phyloP scores from a whole-genome alignment of 2,797 vertebrate species.

The Synanceia verrucosa region DNA sequence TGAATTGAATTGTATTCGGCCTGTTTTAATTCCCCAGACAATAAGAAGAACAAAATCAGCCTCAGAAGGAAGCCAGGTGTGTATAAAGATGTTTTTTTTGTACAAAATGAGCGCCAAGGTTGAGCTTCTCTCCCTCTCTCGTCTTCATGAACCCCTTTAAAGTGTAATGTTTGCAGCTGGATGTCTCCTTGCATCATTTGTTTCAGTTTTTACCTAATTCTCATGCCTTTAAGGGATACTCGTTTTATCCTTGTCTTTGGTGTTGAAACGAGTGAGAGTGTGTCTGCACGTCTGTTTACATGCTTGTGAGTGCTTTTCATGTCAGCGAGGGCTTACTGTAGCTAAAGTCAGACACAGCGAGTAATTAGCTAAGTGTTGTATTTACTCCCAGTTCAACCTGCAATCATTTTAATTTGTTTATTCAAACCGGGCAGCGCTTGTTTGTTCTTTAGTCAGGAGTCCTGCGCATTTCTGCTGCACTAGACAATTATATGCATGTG shows the following conservation, averaged over 20 bases:
- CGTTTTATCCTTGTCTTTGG: slow-evolving; percentile 19
- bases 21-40: slow-evolving; percentile 52
- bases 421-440: slow-evolving; percentile 51
- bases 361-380: slow-evolving; percentile 75
- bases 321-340: slow-evolving; percentile 9
- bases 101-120: slow-evolving; percentile 15
- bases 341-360: slow-evolving; percentile 38
- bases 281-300: slow-evolving; percentile 15
- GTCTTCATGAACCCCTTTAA: slow-evolving; percentile 12
- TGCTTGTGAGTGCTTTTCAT: slow-evolving; percentile 11
- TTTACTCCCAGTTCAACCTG: slow-evolving; percentile 68
- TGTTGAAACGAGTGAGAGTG: slow-evolving; percentile 16
- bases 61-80: slow-evolving; percentile 41
- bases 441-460: slow-evolving; percentile 42
- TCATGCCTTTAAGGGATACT: slow-evolving; percentile 4
- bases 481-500: background rate
- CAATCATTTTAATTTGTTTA: slow-evolving; percentile 76
- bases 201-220: slow-evolving; percentile 6
- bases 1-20: slow-evolving; percentile 56
- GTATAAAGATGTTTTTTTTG: slow-evolving; percentile 35
- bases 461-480: slow-evolving; percentile 28
- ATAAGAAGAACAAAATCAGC: slow-evolving; percentile 7
- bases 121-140: background rate
- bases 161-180: background rate
- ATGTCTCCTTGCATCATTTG: slow-evolving; percentile 15